Evolutionary conservation across 1,140 invertebrate genomes (phyloP), one percentile per base, ranked within the genome.

Genomic region (Andricus grossulariae): DNA sequence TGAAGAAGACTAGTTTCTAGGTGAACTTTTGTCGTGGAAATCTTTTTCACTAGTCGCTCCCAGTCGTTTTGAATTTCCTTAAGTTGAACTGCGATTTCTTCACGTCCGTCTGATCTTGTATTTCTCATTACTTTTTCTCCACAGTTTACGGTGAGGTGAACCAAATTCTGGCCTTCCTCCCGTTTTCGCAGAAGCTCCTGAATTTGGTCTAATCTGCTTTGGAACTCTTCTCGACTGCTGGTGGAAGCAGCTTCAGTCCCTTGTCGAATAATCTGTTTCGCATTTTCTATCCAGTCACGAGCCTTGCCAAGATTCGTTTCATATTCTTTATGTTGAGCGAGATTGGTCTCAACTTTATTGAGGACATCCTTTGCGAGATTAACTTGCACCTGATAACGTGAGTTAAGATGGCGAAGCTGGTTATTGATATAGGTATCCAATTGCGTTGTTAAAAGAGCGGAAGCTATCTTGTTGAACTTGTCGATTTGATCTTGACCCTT

Each of bases 51-150:
- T 16, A 99, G 90, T 72, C 96, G 92, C 88, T 99, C 98, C 97
- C 98, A 99, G 83, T 98, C 97, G 72, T 94, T 95, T 91, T 99
- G 98, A 52, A 99, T 92, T 84, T 97, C 96, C 90, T 97, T 98
- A 76, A 99, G 92, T 90, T 98, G 95, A 49, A 93, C 93, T 81
- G 96, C 97, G 73, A 99, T 97, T 77, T 94, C 94, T 87, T 99
- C 97, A 74, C 96, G 93, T 0, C 98, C 97, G 87, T 98, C 96
- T 10, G 96, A 97, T 76, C 96, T 94, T 1, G 97, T 98, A 81
- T 96, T 97, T 66, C 97, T 91, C 18, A 84, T 82, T 2, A 97
- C 96, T 91, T 98, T 99, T 89, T 99, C 98, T 18, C 97, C 97
- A 88, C 95, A 97, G 82, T 97, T 98, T 0, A 98, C 95, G 15